phyloP scores from a whole-genome alignment of 2,797 vertebrate genomes.

The Champsocephalus gunnari region DNA sequence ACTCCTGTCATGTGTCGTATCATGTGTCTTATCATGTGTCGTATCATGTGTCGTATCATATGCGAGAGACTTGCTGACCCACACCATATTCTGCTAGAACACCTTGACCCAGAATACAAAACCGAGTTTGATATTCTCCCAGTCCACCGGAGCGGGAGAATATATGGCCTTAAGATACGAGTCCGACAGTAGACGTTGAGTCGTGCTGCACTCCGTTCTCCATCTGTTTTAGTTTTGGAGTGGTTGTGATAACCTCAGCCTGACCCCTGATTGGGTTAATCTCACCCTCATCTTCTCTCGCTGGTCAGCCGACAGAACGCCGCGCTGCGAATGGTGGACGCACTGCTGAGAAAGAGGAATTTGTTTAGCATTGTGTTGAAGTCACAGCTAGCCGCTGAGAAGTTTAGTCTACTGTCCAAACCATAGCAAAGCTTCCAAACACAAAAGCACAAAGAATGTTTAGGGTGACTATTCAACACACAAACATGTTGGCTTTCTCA shows the following conservation, averaged over 20 bases:
- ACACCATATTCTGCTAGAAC: slow-evolving; percentile 58
- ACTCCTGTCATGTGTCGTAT: slow-evolving; percentile 58
- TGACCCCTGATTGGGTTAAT: slow-evolving; percentile 84
- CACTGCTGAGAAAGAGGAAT: slow-evolving; percentile 63
- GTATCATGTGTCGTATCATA: slow-evolving; percentile 56
- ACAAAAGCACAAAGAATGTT: slow-evolving; percentile 69
- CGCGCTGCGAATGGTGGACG: slow-evolving; percentile 64
- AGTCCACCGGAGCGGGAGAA: slow-evolving; percentile 65
- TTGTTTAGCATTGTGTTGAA: slow-evolving; percentile 76
- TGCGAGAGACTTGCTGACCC: slow-evolving; percentile 46
- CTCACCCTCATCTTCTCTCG: slow-evolving; percentile 76
- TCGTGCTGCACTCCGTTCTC: slow-evolving; percentile 65
- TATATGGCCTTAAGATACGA: slow-evolving; percentile 71
- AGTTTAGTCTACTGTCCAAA: slow-evolving; percentile 79
- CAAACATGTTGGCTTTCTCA: slow-evolving; percentile 53
- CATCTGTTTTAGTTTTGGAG: slow-evolving; percentile 87
- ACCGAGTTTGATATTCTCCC: slow-evolving; percentile 72
- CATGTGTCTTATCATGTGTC: background rate
- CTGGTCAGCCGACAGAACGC: slow-evolving; percentile 77
- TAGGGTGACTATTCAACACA: slow-evolving; percentile 50
- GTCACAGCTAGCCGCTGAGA: slow-evolving; percentile 70
- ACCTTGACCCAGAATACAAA: slow-evolving; percentile 69
- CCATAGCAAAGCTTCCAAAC: slow-evolving; percentile 71
- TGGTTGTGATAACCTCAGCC: slow-evolving; percentile 84
- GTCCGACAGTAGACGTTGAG: slow-evolving; percentile 73